phyloP scores from a whole-genome alignment of 1,140 invertebrate species.

The Sycophila sp. region DNA sequence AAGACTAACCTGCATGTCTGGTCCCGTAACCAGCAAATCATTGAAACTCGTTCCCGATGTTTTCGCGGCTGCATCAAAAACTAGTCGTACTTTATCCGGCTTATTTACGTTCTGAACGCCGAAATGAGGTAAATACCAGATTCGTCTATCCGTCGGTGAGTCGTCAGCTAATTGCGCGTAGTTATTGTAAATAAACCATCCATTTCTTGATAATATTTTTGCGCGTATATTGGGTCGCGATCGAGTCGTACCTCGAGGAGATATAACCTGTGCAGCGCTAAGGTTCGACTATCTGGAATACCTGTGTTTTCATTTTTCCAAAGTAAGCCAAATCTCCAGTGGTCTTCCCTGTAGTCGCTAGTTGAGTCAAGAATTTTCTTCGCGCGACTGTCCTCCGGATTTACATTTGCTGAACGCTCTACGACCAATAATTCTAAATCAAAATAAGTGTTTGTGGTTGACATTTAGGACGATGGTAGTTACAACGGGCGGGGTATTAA shows the following conservation, averaged over 20 bases:
- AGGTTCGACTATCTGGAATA: background rate
- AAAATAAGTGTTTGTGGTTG: too few relatives aligned
- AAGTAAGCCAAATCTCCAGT: background rate
- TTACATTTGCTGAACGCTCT: too few relatives aligned
- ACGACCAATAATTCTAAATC: too few relatives aligned
- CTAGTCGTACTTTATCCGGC: background rate
- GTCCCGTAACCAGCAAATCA: background rate
- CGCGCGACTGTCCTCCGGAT: background rate
- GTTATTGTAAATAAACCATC: background rate
- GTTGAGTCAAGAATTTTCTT: background rate
- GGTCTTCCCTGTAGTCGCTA: background rate
- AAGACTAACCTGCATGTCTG: background rate
- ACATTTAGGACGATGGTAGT: too few relatives aligned
- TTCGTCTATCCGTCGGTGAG: background rate
- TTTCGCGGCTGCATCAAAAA: background rate
- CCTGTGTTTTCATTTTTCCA: background rate
- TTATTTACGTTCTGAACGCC: background rate
- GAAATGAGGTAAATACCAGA: background rate
- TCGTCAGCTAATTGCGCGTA: constrained; percentile 6
- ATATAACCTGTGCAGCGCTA: background rate
- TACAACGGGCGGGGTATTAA: too few relatives aligned
- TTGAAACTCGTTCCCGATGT: background rate
- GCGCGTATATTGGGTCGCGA: too few relatives aligned
- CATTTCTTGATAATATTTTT: background rate
- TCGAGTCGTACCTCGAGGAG: background rate